Evolutionary conservation across 2,888 invertebrate species (phyloP).

Genomic region (Antitype chi): DNA sequence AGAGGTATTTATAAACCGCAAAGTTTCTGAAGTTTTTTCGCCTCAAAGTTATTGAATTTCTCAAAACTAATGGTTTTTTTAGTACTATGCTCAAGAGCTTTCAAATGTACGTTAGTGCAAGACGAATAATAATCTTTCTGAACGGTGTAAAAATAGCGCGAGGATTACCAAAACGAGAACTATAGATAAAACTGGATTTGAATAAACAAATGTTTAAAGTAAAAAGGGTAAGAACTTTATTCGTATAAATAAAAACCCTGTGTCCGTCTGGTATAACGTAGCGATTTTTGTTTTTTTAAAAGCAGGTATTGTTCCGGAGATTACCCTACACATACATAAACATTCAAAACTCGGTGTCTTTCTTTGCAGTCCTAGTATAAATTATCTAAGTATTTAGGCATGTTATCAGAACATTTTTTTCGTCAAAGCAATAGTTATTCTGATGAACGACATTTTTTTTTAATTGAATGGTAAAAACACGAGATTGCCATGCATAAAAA

Average conservation of each 20-base stretch:
- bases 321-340: too few relatives aligned
- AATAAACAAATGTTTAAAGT: too few relatives aligned
- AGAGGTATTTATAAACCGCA: too few relatives aligned
- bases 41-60: background rate
- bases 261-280: too few relatives aligned
- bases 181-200: background rate
- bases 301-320: too few relatives aligned
- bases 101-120: background rate
- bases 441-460: background rate
- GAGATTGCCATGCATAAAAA: background rate
- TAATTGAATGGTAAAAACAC: background rate
- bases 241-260: background rate
- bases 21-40: background rate
- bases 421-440: background rate
- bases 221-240: background rate
- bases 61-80: background rate
- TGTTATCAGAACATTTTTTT: background rate
- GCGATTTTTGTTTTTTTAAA: too few relatives aligned
- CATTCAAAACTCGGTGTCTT: too few relatives aligned
- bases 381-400: background rate
- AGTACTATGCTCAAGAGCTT: background rate
- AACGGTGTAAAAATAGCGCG: background rate
- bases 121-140: background rate
- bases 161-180: background rate
- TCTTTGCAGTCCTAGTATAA: too few relatives aligned